A percentile compares a stretch with the other conserved stretches of the same genome.
Conservation (phyloP, 2,797 vertebrate genomes). For the Phylloscopus collybita region DNA sequence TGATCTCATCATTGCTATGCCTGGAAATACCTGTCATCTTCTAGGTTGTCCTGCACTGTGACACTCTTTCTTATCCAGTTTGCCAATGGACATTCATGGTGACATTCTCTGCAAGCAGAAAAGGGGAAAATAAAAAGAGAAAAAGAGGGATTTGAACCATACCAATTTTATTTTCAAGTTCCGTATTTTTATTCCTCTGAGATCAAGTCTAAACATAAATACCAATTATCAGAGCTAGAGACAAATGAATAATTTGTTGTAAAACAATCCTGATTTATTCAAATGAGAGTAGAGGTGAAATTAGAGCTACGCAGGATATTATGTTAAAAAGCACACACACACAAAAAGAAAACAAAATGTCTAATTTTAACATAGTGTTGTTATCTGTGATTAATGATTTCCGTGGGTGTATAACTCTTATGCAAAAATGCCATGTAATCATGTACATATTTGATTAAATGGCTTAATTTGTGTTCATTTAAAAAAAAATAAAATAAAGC, state of each 20-base stretch:
- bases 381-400: conserved; percentile 75
- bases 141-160: neutral
- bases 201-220: conserved; percentile 75
- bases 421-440: conserved; percentile 73
- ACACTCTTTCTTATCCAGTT: conserved; percentile 69
- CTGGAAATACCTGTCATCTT: conserved; percentile 77
- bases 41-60: conserved; percentile 57
- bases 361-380: conserved; percentile 73
- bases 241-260: conserved; percentile 78
- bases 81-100: conserved; percentile 67
- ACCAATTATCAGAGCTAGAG: conserved; percentile 75
- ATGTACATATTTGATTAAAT: conserved; percentile 73
- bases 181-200: conserved; percentile 48
- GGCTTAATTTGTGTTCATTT: conserved; percentile 74
- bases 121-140: neutral
- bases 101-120: conserved; percentile 59
- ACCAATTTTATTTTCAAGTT: conserved; percentile 66
- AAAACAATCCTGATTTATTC: conserved; percentile 70
- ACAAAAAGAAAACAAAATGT: conserved; percentile 61
- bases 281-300: conserved; percentile 68
- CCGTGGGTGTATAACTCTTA: conserved; percentile 71
- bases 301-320: conserved; percentile 59
- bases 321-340: conserved; percentile 65
- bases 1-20: conserved; percentile 77
- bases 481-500: conserved; percentile 68